These are phyloP conservation scores for Diloba caeruleocephala DNA, from an alignment of 2,888 invertebrate species.

Conservation along the genomic window DNA sequence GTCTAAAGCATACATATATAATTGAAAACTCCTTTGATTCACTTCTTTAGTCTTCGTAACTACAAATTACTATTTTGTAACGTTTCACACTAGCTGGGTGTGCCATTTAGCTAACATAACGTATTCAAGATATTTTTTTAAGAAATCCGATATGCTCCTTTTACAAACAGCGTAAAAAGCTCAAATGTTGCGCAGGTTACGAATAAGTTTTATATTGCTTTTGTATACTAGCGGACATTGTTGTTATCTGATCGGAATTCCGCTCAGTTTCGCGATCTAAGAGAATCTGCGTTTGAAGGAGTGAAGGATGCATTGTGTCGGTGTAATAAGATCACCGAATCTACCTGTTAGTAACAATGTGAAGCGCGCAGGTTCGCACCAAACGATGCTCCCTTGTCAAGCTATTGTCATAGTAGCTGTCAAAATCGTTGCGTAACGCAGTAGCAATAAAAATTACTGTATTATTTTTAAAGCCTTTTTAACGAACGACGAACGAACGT, in stretches of 20 bases:
- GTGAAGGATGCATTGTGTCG: constrained; percentile 76
- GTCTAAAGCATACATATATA: no score
- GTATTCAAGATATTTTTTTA: constrained; percentile 60
- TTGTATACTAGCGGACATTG: constrained; percentile 78
- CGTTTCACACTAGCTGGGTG: background rate
- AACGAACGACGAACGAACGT: no score
- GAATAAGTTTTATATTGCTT: constrained; percentile 70
- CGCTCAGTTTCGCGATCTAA: constrained; percentile 63
- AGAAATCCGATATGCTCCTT: constrained; percentile 64
- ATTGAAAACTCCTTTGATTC: no score
- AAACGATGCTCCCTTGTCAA: constrained; percentile 65
- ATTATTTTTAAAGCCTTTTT: constrained; percentile 17
- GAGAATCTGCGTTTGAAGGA: constrained; percentile 70
- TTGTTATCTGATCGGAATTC: constrained; percentile 87
- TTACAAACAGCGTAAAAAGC: constrained; percentile 68
- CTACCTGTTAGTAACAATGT: constrained; percentile 82
- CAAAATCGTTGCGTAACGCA: constrained; percentile 47
- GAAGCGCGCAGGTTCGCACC: constrained; percentile 71
- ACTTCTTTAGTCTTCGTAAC: no score
- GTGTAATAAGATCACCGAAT: constrained; percentile 82
- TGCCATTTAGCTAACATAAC: constrained; percentile 20
- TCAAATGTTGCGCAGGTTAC: constrained; percentile 64
- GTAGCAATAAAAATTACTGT: constrained; percentile 27
- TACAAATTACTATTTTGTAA: no score
- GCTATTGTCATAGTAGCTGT: constrained; percentile 55